phyloP scores from a whole-genome alignment of 2,888 invertebrate genomes.

The Isoperla grammatica region DNA sequence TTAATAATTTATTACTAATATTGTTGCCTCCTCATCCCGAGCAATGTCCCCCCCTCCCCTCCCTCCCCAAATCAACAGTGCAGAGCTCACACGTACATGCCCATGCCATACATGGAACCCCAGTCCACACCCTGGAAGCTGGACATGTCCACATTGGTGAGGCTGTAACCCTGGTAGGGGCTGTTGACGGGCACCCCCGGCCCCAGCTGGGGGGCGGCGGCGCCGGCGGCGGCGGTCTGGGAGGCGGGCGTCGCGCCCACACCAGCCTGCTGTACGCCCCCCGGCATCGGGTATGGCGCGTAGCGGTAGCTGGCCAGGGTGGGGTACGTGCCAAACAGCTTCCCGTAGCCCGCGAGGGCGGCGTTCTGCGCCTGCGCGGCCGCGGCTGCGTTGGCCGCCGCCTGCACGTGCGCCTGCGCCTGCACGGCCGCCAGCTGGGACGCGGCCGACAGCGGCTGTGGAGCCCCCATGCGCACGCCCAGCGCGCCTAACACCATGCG shows the following conservation, averaged over 20 bases:
- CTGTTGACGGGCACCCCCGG: constrained; percentile 55
- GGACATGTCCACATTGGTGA: constrained; percentile 87
- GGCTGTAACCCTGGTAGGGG: constrained; percentile 70
- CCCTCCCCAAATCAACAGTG: not conserved
- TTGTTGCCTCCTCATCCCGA: constrained; percentile 13
- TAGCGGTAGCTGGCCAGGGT: constrained; percentile 55
- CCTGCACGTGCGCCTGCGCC: constrained; percentile 42
- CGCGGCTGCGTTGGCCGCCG: constrained; percentile 44
- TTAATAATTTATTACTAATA: no score
- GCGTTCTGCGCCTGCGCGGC: constrained; percentile 57
- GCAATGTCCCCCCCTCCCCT: not conserved
- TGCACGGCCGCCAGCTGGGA: constrained; percentile 45
- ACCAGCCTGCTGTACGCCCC: constrained; percentile 46
- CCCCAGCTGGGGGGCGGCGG: constrained; percentile 53
- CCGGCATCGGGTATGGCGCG: constrained; percentile 55
- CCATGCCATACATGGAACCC: constrained; percentile 88
- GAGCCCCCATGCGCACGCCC: constrained; percentile 60
- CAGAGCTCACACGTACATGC: constrained; percentile 73
- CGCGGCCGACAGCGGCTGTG: constrained; percentile 55
- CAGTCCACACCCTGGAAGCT: constrained; percentile 89
- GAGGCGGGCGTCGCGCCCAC: constrained; percentile 47
- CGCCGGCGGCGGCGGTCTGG: constrained; percentile 39
- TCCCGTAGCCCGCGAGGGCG: constrained; percentile 60
- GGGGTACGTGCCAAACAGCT: constrained; percentile 58
- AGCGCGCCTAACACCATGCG: constrained; percentile 52